Evolutionary conservation across 2,797 vertebrate genomes (phyloP), one percentile per base, ranked within the genome.

Genomic region (Sebastes elongatus): DNA sequence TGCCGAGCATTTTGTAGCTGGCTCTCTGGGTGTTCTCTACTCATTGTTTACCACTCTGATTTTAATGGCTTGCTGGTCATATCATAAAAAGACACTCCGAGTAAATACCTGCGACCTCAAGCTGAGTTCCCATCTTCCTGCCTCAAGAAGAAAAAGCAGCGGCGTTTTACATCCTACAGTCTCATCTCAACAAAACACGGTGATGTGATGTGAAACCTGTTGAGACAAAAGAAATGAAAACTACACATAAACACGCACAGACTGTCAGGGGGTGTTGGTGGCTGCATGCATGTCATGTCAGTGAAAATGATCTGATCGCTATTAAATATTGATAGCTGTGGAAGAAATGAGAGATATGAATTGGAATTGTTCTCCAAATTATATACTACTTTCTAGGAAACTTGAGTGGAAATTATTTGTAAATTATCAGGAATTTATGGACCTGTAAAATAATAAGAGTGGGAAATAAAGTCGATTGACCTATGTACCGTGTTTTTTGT

Each of bases 11-110:
- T 74, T 74, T 32, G 42, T 57, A 65, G 60, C 65, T 56, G 1
- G 20, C 76, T 74, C 67, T 77, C 42, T 57, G 33, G 35, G 74
- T 81, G 64, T 78, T 78, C 57, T 72, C 46, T 22, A 38, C 56
- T 53, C 59, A 32, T 72, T 72, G 74, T 86, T 87, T 85, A 86
- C 63, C 68, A 60, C 78, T 63, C 46, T 52, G 67, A 64, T 76
- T 79, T 86, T 57, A 87, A 88, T 77, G 42, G 67, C 52, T 64
- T 82, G 73, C 78, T 83, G 74, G 78, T 66, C 57, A 78, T 55
- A 74, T 82, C 69, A 61, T 73, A 49, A 85, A 83, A 53, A 71
- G 23, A 33, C 7, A 65, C 55, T 62, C 46, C 2, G 18, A 67
- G 73, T 75, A 70, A 79, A 60, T 77, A 66, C 28, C 16, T 6